Conservation (phyloP, 2,113 vertebrate species). For the Muscicapa adusta region DNA sequence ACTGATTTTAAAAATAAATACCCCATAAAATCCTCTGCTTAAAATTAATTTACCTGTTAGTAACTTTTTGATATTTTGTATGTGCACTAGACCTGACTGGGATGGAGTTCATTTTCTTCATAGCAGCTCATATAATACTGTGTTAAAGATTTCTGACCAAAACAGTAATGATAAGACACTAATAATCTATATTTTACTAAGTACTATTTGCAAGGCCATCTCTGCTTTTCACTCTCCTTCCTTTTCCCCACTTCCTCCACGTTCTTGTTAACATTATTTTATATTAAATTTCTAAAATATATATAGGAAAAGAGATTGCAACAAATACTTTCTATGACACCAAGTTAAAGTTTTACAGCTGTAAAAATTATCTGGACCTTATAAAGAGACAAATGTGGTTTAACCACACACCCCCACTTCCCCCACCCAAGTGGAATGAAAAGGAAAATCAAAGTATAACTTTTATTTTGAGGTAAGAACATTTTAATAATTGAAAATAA, state of each 20-base stretch:
- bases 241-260: rapidly evolving
- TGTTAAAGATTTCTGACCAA: background rate
- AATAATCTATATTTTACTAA: background rate
- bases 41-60: background rate
- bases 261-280: background rate
- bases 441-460: background rate
- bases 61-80: background rate
- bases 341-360: background rate
- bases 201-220: background rate
- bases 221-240: background rate
- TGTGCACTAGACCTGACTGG: no score
- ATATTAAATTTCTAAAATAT: background rate
- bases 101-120: background rate
- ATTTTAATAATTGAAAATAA: background rate
- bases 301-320: background rate
- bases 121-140: background rate
- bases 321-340: background rate
- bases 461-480: background rate
- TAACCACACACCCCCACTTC: background rate
- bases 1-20: background rate
- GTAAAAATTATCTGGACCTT: background rate
- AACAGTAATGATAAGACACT: background rate
- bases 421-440: rapidly evolving
- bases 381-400: background rate
- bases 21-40: background rate